Evolutionary conservation across 2,113 vertebrate species (phyloP).

Genomic region (Eubucco bourcierii): DNA sequence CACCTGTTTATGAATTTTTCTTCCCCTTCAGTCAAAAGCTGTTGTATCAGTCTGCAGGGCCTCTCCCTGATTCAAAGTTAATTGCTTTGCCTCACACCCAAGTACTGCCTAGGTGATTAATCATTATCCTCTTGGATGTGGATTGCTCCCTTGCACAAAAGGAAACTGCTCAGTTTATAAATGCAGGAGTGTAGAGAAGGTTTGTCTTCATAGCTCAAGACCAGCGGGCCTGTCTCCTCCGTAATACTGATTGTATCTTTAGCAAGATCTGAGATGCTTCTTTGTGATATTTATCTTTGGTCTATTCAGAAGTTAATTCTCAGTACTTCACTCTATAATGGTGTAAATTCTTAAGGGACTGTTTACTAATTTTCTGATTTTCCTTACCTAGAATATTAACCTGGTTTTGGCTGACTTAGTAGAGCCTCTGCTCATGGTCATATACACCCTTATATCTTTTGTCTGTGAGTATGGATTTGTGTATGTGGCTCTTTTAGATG

Average conservation of each 20-base stretch:
- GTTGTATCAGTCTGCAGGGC: not conserved
- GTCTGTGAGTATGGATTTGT: not conserved
- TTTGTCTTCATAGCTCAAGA: not conserved
- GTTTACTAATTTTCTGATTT: not conserved
- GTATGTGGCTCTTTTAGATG: not conserved
- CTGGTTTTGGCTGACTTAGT: not conserved
- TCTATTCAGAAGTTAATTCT: not conserved
- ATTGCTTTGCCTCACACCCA: slow-evolving; percentile 14
- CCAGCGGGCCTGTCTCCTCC: not conserved
- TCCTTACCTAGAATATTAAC: not conserved
- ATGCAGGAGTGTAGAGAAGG: accelerated
- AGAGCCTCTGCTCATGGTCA: not conserved
- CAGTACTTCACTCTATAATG: not conserved
- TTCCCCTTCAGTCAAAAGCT: not conserved
- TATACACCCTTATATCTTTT: not conserved
- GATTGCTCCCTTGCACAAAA: slow-evolving; percentile 12
- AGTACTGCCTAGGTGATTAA: slow-evolving; percentile 7
- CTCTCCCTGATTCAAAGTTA: slow-evolving; percentile 18
- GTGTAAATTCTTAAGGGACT: not conserved
- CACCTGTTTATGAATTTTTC: not conserved
- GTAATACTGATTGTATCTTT: not conserved
- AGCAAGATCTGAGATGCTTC: not conserved
- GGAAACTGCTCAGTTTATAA: not conserved
- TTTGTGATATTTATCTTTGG: not conserved
- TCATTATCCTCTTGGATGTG: slow-evolving; percentile 20